Percentiles rank a stretch among this genome's conserved stretches.
phyloP scores from a whole-genome alignment of 1,140 invertebrate genomes.

The Mycetomoellerius zeteki region DNA sequence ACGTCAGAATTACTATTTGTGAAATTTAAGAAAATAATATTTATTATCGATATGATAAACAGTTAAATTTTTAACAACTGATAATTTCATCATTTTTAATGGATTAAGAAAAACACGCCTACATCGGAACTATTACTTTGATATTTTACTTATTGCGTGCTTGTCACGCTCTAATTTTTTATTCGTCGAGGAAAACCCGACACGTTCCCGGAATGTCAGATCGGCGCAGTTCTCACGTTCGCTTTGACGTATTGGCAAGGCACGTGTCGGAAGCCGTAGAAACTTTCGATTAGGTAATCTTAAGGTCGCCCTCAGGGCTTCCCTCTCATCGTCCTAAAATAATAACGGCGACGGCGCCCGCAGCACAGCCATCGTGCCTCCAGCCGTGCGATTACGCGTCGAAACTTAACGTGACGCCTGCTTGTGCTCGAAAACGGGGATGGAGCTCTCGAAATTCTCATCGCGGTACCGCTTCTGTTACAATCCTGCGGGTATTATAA shows the following conservation, averaged over 20 bases:
- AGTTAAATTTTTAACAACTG: background rate
- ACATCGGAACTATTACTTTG: background rate
- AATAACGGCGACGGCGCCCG: constrained; percentile 68
- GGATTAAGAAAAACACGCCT: background rate
- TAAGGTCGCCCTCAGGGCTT: constrained; percentile 77
- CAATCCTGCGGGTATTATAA: constrained; percentile 81
- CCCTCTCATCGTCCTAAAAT: constrained; percentile 74
- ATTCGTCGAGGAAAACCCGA: constrained; percentile 4
- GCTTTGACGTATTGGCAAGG: constrained; percentile 34
- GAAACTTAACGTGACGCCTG: constrained; percentile 54
- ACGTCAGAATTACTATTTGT: background rate
- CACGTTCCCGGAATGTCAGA: background rate
- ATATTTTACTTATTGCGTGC: background rate
- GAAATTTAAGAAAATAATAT: background rate
- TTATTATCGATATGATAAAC: background rate
- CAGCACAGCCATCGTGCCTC: constrained; percentile 43
- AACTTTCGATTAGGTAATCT: constrained; percentile 81
- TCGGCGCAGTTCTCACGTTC: constrained; percentile 23
- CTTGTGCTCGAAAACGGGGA: constrained; percentile 35
- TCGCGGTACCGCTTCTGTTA: constrained; percentile 62
- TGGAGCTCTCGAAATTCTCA: constrained; percentile 74
- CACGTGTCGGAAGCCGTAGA: constrained; percentile 77
- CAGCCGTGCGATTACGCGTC: constrained; percentile 31
- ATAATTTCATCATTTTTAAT: background rate
- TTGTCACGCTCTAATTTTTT: constrained; percentile 25